Evolutionary conservation across 2,888 invertebrate genomes (phyloP), one percentile per base, ranked within the genome.

Genomic region (Zonitis immaculata): DNA sequence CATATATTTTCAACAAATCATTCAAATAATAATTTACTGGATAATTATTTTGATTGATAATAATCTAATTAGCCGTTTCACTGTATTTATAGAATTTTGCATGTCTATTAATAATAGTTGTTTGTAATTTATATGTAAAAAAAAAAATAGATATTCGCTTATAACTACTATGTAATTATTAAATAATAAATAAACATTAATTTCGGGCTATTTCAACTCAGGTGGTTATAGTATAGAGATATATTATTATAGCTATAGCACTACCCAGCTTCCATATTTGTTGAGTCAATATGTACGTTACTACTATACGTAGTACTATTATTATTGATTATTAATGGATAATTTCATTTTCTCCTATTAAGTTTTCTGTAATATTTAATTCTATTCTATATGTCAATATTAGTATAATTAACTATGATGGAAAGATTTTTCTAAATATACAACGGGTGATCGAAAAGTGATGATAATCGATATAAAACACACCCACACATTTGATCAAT

Each of bases 341-440:
- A 6, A 6, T 25, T 25, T 12, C 18, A 14, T 32, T 32, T 26
- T n/a, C n/a, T 18, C 5, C 16, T 44, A 9, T 25, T 26, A 35
- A 35, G n/a, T 18, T 35, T 7, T 35, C 16, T 35, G 50, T 50
- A 54, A 54, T 47, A 44, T 51, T 54, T 54, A 54, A 51, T 54
- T 51, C n/a, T n/a, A n/a, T n/a, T n/a, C n/a, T n/a, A n/a, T n/a
- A n/a, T n/a, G n/a, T n/a, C n/a, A n/a, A n/a, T n/a, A n/a, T n/a
- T n/a, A n/a, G n/a, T n/a, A n/a, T n/a, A n/a, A n/a, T n/a, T n/a
- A n/a, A n/a, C n/a, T n/a, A n/a, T n/a, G n/a, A n/a, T n/a, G n/a
- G n/a, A n/a, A n/a, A n/a, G n/a, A n/a, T n/a, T n/a, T n/a, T n/a
- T n/a, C n/a, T n/a, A n/a, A n/a, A n/a, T n/a, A n/a, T n/a, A n/a